Evolutionary conservation across 1,140 invertebrate genomes (phyloP).

Genomic region (Lucilia cuprina): DNA sequence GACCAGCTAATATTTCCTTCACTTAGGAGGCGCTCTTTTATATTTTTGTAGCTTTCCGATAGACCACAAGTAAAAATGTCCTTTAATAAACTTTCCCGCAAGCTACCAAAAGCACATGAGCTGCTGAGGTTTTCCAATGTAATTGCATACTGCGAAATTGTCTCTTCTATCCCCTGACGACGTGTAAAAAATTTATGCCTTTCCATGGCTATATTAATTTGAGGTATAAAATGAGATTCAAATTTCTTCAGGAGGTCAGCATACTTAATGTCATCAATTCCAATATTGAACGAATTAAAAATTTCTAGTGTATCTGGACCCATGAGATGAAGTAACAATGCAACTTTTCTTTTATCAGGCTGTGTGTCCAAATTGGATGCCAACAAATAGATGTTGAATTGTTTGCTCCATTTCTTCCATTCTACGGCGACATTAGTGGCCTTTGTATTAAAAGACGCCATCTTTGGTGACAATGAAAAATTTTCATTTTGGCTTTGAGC

Average conservation of each 20-base stretch:
- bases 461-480: background rate
- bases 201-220: constrained; percentile 47
- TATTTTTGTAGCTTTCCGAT: background rate
- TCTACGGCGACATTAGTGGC: background rate
- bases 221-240: constrained; percentile 40
- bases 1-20: background rate
- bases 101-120: constrained; percentile 35
- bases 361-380: constrained; percentile 21
- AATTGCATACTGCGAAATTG: constrained; percentile 28
- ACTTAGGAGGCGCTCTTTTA: constrained; percentile 22
- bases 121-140: too few relatives aligned
- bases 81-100: constrained; percentile 43
- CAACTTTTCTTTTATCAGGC: constrained; percentile 24
- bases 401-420: constrained; percentile 20
- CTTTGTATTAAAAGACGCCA: background rate
- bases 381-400: constrained; percentile 21
- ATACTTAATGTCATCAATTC: constrained; percentile 22
- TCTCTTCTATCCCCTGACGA: constrained; percentile 40
- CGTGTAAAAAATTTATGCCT: constrained; percentile 45
- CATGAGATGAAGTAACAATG: constrained; percentile 30
- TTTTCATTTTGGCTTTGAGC: background rate
- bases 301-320: constrained; percentile 25
- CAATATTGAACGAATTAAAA: constrained; percentile 24
- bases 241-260: constrained; percentile 10
- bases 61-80: constrained; percentile 45